Conservation (phyloP, 2,113 vertebrate species). For the Mesocricetus auratus region DNA sequence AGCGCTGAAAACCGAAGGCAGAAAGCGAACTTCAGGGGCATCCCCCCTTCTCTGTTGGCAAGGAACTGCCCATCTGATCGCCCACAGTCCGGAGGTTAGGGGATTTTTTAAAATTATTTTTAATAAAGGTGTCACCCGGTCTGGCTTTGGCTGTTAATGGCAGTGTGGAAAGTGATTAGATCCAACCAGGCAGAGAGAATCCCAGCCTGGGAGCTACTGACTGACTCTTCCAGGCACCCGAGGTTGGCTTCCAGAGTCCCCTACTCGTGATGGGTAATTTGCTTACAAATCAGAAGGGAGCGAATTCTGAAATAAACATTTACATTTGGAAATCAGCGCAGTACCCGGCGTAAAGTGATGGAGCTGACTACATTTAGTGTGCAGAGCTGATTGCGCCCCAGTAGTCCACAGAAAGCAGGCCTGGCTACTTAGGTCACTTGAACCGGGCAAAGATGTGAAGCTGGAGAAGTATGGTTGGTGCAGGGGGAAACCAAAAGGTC, state of each 20-base stretch:
- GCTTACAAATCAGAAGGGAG: neutral
- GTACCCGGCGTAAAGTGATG: neutral
- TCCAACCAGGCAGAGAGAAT: neutral
- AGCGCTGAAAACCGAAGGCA: neutral
- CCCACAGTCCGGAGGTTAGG: neutral
- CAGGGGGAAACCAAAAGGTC: neutral
- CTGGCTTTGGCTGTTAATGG: neutral
- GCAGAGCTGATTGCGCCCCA: neutral
- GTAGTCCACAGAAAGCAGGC: neutral
- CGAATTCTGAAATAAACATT: neutral
- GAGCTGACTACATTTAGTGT: neutral
- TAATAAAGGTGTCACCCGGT: neutral
- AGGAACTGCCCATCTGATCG: neutral
- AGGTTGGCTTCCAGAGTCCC: neutral
- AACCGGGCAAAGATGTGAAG: neutral
- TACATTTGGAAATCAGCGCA: neutral
- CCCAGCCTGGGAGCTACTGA: neutral
- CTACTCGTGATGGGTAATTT: neutral
- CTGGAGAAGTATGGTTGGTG: neutral
- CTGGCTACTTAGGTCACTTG: neutral
- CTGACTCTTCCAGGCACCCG: neutral
- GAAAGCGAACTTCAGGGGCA: constrained; percentile 55
- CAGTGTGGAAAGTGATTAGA: neutral
- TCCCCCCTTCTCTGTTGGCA: neutral
- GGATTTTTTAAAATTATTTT: neutral